Evolutionary conservation across 2,797 vertebrate genomes (phyloP).

Genomic region (Okamejei kenojei): DNA sequence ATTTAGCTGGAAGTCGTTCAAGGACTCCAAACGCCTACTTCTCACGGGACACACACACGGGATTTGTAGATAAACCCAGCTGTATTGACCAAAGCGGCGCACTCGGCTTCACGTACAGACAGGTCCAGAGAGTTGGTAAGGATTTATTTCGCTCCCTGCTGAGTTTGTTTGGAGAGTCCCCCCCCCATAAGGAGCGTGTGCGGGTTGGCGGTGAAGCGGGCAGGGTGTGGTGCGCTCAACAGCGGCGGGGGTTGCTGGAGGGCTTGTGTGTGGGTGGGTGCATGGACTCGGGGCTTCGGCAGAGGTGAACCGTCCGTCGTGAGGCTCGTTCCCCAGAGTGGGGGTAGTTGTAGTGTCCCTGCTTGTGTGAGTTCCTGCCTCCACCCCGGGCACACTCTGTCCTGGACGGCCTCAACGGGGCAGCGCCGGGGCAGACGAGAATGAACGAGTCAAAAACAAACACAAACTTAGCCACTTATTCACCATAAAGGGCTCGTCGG

Average conservation of each 20-base stretch:
- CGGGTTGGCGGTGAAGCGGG: background rate
- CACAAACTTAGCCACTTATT: background rate
- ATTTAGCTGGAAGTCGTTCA: constrained; percentile 17
- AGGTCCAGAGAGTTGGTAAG: background rate
- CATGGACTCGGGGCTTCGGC: background rate
- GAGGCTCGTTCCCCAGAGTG: background rate
- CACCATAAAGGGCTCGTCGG: background rate
- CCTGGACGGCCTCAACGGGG: too few relatives aligned
- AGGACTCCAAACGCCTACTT: background rate
- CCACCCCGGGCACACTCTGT: too few relatives aligned
- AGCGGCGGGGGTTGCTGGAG: background rate
- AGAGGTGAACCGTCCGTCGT: background rate
- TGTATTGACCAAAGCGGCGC: background rate
- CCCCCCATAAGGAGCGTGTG: background rate
- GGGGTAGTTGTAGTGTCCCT: too few relatives aligned
- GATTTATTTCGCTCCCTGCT: background rate
- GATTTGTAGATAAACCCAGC: constrained; percentile 1
- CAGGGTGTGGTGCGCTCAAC: background rate
- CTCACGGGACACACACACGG: background rate
- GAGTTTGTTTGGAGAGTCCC: background rate
- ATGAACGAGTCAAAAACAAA: background rate
- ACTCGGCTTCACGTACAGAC: background rate
- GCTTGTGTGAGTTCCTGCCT: too few relatives aligned
- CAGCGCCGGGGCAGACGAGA: background rate
- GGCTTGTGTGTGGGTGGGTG: background rate